A percentile compares a stretch with the other conserved stretches of the same genome.
Evolutionary conservation across 35 echinoderm and acorn worm species (phyloP).

Genomic region (Strongylocentrotus purpuratus): DNA sequence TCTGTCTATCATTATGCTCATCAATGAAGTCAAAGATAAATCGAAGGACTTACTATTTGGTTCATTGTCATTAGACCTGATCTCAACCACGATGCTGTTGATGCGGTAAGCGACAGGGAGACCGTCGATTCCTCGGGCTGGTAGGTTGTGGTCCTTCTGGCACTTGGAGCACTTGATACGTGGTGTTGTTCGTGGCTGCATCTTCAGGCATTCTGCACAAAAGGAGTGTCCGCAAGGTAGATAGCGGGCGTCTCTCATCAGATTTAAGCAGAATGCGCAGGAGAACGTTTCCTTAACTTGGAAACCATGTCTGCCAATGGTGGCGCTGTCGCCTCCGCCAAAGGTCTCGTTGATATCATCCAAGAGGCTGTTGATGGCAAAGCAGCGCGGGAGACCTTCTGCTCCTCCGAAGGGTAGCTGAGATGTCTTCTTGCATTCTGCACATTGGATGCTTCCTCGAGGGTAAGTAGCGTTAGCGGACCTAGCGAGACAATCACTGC

Average conservation of each 20-base stretch:
- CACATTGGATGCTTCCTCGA: not conserved
- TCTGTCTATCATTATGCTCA: not conserved
- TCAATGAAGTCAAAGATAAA: no score
- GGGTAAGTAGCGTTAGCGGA: not conserved
- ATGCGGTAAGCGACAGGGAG: conserved; percentile 18
- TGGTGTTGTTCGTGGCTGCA: not conserved
- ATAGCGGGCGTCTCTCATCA: conserved; percentile 16
- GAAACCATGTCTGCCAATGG: not conserved
- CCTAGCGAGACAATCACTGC: not conserved
- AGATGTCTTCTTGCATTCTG: conserved; percentile 10
- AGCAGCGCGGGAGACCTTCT: not conserved
- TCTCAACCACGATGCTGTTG: conserved; percentile 13
- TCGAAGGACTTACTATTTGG: not conserved
- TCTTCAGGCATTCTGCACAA: not conserved
- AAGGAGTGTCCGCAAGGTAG: conserved; percentile 26
- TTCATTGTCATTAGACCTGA: not conserved
- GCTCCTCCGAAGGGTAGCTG: not conserved
- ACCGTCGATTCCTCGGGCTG: not conserved
- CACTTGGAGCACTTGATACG: conserved; percentile 26
- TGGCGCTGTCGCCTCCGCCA: not conserved
- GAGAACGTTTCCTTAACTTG: not conserved
- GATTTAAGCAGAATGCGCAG: not conserved
- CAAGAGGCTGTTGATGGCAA: conserved; percentile 15
- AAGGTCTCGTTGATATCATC: conserved; percentile 17
- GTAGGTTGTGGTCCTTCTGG: not conserved